Evolutionary conservation across 1,140 invertebrate genomes (phyloP).

Genomic region (Diachasmimorpha longicaudata): DNA sequence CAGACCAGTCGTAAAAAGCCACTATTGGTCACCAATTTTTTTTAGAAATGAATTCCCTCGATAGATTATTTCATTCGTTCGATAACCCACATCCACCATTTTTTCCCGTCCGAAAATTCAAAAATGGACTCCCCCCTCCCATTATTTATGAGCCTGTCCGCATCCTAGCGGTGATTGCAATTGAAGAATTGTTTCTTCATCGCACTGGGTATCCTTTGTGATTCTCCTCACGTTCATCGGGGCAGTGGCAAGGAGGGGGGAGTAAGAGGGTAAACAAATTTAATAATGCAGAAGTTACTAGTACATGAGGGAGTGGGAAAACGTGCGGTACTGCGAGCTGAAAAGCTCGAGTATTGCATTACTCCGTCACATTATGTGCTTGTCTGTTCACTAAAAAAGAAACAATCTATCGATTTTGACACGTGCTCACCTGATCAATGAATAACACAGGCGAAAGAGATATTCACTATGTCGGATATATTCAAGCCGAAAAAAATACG

Average conservation of each 20-base stretch:
- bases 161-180: not conserved
- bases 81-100: no score
- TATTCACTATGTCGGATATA: not conserved
- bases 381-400: not conserved
- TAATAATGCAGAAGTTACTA: constrained; percentile 2
- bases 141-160: no score
- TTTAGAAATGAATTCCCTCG: no score
- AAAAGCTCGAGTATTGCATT: not conserved
- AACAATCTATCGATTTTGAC: not conserved
- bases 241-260: not conserved
- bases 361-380: not conserved
- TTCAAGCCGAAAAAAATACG: not conserved
- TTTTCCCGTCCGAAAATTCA: no score
- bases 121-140: no score
- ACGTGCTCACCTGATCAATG: not conserved
- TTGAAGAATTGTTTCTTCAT: not conserved
- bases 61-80: no score
- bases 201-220: not conserved
- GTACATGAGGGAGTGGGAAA: not conserved
- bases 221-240: not conserved
- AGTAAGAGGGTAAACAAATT: not conserved
- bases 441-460: not conserved
- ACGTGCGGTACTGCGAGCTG: not conserved
- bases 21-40: no score
- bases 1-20: no score